Evolutionary conservation across 2,888 invertebrate species (phyloP), one percentile per base, ranked within the genome.

Genomic region (Callimorpha dominula): DNA sequence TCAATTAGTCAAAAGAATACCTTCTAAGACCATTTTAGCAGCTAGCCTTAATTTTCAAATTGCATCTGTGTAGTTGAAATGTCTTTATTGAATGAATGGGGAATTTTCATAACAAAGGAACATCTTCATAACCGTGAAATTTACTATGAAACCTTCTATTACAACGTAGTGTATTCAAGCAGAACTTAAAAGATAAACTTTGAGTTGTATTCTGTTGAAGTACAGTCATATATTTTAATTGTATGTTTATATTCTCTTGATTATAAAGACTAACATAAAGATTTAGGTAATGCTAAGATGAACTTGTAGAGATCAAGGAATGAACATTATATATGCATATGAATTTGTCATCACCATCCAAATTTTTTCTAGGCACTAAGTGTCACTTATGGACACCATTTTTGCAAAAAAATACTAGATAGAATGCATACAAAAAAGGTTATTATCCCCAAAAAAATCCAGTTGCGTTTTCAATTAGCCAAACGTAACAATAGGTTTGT

Each of bases 141-240:
- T 70, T 52, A 49, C 31, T 49, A 49, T 15, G 31, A 15, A 46
- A 7, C 49, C 69, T 31, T 64, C 69, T 68, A 49, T 77, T 65
- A 80, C 72, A 80, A 49, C 11, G 66, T 62, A 73, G 2, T 52
- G 75, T 74, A 81, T 81, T 64, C 3, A n/a, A 64, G 63, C 77
- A 62, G 65, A 40, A 12, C 11, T 5, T n/a, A 42, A 52, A 52
- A 67, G 4, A 17, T 63, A 15, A 42, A 63, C 2, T 62, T 50
- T 31, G 4, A 20, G 6, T 5, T 60, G 4, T 12, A 12, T 5
- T 12, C 57, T 60, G 12, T 60, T 12, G 31, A 60, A 60, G 20
- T 31, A 31, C 31, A 12, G 12, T 31, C 4, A 20, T n/a, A n/a
- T 54, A 11, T 1, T n/a, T 9, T n/a, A 17, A 54, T n/a, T n/a